A percentile compares a stretch with the other conserved stretches of the same genome.
Evolutionary conservation across 1,140 invertebrate genomes (phyloP).

Genomic region (Brachionus manjavacas): DNA sequence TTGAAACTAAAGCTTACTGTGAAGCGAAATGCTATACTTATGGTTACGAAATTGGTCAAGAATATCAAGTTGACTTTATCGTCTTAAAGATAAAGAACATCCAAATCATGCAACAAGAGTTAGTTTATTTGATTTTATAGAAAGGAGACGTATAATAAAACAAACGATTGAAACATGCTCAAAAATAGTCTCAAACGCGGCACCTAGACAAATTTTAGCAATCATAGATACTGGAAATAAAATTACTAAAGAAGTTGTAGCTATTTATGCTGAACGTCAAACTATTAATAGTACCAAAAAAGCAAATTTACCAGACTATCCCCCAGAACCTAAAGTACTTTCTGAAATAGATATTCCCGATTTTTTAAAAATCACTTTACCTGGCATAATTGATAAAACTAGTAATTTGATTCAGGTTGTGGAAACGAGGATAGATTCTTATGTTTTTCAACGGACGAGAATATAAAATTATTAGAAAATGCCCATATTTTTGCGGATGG

Average conservation of each 20-base stretch:
- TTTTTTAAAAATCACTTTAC: no score
- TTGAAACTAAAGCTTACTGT: background rate
- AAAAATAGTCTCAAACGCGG: background rate
- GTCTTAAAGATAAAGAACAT: background rate
- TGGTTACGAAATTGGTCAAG: background rate
- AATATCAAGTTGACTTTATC: background rate
- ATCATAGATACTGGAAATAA: background rate
- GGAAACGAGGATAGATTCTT: no score
- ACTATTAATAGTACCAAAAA: no score
- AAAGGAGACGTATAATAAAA: background rate
- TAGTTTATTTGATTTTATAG: background rate
- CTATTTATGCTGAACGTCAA: no score
- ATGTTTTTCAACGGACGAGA: no score
- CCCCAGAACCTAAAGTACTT: no score
- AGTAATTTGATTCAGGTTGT: no score
- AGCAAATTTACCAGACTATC: no score
- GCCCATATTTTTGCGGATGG: no score
- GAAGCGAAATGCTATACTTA: background rate
- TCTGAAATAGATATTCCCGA: no score
- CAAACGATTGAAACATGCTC: background rate
- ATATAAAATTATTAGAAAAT: no score
- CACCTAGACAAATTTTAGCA: background rate
- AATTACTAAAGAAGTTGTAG: background rate
- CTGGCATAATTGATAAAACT: no score
- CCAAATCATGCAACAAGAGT: background rate